Percentiles rank a stretch among this genome's conserved stretches.
These are phyloP conservation scores for Merops nubicus DNA, from an alignment of 2,113 vertebrate genomes.

Conservation along the genomic window DNA sequence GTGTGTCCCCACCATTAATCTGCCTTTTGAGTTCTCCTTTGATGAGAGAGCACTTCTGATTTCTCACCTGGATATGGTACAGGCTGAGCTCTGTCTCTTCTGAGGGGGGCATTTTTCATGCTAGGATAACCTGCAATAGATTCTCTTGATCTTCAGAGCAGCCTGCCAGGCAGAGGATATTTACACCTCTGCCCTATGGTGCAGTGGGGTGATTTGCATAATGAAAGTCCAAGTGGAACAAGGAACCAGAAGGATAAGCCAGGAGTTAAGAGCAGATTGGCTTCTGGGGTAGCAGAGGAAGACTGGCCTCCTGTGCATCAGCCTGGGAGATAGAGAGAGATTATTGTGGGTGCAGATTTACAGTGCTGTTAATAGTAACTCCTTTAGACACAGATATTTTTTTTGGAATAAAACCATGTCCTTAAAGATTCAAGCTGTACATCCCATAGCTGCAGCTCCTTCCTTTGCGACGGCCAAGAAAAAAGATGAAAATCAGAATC, in stretches of 20 bases:
- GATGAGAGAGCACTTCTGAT: conserved; percentile 4
- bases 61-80: conserved; percentile 32
- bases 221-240: conserved; percentile 28
- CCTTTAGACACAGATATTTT: neutral
- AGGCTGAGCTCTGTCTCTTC: conserved; percentile 41
- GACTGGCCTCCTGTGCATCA: neutral
- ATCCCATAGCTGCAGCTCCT: neutral
- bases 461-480: neutral
- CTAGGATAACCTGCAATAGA: conserved; percentile 46
- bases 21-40: conserved; percentile 6
- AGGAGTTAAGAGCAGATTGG: conserved; percentile 24
- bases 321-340: neutral
- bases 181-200: conserved; percentile 33
- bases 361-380: neutral
- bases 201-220: conserved; percentile 40
- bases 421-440: neutral
- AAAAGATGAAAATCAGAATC: neutral
- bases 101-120: conserved; percentile 55
- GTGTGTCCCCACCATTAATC: neutral
- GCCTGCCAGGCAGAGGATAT: conserved; percentile 43
- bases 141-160: conserved; percentile 48
- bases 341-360: conserved; percentile 3
- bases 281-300: neutral
- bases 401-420: neutral
- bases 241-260: neutral